Evolutionary conservation across 1,140 invertebrate species (phyloP).

Genomic region (Drosophila biarmipes): DNA sequence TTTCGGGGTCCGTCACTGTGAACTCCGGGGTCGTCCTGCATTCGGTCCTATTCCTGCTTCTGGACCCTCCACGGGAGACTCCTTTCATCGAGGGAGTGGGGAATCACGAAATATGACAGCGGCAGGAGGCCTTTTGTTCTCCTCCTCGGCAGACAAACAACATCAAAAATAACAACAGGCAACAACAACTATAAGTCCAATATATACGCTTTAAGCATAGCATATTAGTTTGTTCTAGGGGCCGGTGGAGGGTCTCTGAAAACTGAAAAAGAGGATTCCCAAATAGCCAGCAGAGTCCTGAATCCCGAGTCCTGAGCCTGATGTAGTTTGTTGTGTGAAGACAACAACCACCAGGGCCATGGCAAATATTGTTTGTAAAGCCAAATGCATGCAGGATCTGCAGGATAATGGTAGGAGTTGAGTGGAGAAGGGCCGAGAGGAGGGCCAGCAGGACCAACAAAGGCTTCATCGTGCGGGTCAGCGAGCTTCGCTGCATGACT

Average conservation of each 20-base stretch:
- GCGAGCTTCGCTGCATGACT: conserved; percentile 79
- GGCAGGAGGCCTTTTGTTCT: conserved; percentile 73
- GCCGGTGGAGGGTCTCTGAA: conserved; percentile 10
- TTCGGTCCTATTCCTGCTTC: conserved; percentile 24
- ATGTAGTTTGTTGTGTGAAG: conserved; percentile 79
- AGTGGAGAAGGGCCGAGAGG: neutral
- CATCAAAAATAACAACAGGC: conserved; percentile 81
- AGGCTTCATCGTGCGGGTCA: conserved; percentile 79
- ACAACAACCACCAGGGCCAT: conserved; percentile 57
- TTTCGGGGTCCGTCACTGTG: conserved; percentile 53
- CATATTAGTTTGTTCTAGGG: conserved; percentile 78
- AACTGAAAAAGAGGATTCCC: conserved; percentile 80
- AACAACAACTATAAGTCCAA: conserved; percentile 79
- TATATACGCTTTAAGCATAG: conserved; percentile 83
- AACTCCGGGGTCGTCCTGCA: conserved; percentile 50
- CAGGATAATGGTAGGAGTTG: neutral
- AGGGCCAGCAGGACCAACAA: conserved; percentile 48
- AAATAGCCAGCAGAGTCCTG: conserved; percentile 58
- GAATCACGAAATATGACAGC: conserved; percentile 76
- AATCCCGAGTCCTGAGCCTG: conserved; percentile 55
- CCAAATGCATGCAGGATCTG: conserved; percentile 77
- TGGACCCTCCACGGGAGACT: conserved; percentile 42
- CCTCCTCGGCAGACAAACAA: conserved; percentile 67
- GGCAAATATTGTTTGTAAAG: conserved; percentile 78
- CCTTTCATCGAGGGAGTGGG: conserved; percentile 41